phyloP scores from a whole-genome alignment of 1,140 invertebrate species.

The Bemisia tabaci region DNA sequence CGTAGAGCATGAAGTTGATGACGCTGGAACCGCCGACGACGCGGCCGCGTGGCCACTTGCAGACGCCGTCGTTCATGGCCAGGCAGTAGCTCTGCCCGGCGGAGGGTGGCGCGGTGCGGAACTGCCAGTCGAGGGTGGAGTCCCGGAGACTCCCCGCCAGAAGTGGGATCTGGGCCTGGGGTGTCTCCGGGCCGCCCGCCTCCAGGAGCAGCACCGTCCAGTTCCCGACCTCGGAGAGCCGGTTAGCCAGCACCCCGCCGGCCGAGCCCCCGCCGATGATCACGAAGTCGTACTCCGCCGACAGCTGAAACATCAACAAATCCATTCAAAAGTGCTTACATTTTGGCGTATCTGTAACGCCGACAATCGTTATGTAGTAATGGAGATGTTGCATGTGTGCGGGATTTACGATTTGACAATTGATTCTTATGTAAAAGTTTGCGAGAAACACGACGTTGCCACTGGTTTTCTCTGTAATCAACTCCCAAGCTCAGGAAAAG shows the following conservation, averaged over 20 bases:
- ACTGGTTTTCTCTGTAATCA: too few species aligned
- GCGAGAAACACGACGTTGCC: too few species aligned
- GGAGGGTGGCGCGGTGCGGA: constrained; percentile 48
- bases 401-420: too few species aligned
- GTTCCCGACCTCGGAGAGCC: constrained; percentile 28
- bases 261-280: constrained; percentile 40
- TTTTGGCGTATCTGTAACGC: too few species aligned
- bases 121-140: constrained; percentile 63
- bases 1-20: constrained; percentile 60
- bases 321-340: too few species aligned
- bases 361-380: too few species aligned
- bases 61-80: not conserved
- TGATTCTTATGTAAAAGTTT: too few species aligned
- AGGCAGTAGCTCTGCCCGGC: constrained; percentile 31
- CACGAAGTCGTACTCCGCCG: constrained; percentile 10
- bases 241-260: constrained; percentile 38
- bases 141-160: constrained; percentile 57
- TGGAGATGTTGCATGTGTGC: too few species aligned
- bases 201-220: constrained; percentile 54
- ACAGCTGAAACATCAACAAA: too few species aligned
- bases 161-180: constrained; percentile 56
- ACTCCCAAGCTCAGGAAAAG: too few species aligned
- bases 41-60: constrained; percentile 33
- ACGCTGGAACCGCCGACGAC: constrained; percentile 53
- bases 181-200: constrained; percentile 62